These are phyloP conservation scores for Neocrepidodera transversa DNA, from an alignment of 2,888 invertebrate species.

Conservation along the genomic window DNA sequence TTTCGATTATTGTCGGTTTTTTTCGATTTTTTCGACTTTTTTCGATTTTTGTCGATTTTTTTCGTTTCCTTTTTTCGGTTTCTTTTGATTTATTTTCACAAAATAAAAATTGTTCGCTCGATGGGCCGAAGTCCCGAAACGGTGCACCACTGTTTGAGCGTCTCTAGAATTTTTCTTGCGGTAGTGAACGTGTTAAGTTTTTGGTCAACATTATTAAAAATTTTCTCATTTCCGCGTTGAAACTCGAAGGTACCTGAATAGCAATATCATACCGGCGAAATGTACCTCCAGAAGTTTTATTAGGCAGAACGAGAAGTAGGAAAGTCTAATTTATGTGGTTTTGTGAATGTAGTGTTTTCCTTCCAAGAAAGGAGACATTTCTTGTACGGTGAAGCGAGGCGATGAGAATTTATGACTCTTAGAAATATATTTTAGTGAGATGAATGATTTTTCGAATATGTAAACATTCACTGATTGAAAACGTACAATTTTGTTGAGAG, in stretches of 20 bases:
- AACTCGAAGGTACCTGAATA: background rate
- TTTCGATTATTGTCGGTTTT: too few relatives aligned
- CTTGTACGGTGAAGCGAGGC: slow-evolving; percentile 25
- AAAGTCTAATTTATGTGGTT: slow-evolving; percentile 40
- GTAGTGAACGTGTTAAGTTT: too few relatives aligned
- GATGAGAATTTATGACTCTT: slow-evolving; percentile 30
- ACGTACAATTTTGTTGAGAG: background rate
- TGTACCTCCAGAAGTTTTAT: slow-evolving; percentile 25
- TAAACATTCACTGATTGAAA: slow-evolving; percentile 2
- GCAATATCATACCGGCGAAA: slow-evolving; percentile 3
- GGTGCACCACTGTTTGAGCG: too few relatives aligned
- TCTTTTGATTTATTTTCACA: too few relatives aligned
- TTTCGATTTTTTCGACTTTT: too few relatives aligned
- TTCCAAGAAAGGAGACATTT: slow-evolving; percentile 27
- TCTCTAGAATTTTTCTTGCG: too few relatives aligned
- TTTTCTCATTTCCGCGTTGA: background rate
- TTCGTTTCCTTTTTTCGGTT: too few relatives aligned
- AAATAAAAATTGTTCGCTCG: too few relatives aligned
- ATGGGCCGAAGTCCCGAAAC: too few relatives aligned
- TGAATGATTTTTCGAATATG: slow-evolving; percentile 14
- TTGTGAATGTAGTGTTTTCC: slow-evolving; percentile 33
- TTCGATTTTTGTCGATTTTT: too few relatives aligned
- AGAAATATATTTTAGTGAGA: slow-evolving; percentile 16
- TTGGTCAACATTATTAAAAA: background rate
- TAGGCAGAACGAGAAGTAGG: slow-evolving; percentile 33